Evolutionary conservation across 2,797 vertebrate species (phyloP), one percentile per base, ranked within the genome.

Genomic region (Danio kyathit): DNA sequence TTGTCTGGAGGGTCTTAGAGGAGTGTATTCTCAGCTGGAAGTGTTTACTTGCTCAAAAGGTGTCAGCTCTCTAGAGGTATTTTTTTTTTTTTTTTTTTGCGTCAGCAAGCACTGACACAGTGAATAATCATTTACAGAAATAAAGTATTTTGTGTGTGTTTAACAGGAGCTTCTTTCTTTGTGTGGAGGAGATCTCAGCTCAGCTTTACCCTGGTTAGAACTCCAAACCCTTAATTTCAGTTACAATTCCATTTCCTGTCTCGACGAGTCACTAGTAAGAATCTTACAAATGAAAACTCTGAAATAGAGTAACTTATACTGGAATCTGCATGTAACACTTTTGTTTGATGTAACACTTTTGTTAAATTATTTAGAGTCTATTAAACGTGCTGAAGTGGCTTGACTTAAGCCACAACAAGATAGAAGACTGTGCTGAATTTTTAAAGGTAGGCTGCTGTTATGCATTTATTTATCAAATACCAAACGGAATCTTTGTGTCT

Each of bases 321-420:
- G 4, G 12, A 72, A 29, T 64, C 40, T 6, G 40, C 5, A 38
- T 73, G 16, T 54, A 52, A 83, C 51, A 40, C 7, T 43, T 41
- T 21, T 74, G 29, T 29, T 29, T 29, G 29, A 29, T 29, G 29
- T 29, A 29, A 29, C 29, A 29, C 29, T 29, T 29, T 29, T 29
- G 29, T 52, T 38, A 5, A 56, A 7, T 14, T 19, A 14, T 75
- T 67, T 86, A 99, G 98, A 95, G 92, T 92, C 94, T 99, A 88
- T 78, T 99, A 85, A 99, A 97, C 52, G 92, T 95, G 64, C 90
- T 99, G 79, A 96, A 94, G 83, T 91, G 92, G 82, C 90, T 99
- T 91, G 96, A 98, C 89, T 90, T 99, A 85, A 99, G 97, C 92
- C 97, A 98, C 88, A 99, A 99, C 91, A 96, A 92, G 90, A 94